Percentiles rank a stretch among this genome's conserved stretches.
phyloP scores from a whole-genome alignment of 2,888 invertebrate species.

The Eupithecia pulchellata region DNA sequence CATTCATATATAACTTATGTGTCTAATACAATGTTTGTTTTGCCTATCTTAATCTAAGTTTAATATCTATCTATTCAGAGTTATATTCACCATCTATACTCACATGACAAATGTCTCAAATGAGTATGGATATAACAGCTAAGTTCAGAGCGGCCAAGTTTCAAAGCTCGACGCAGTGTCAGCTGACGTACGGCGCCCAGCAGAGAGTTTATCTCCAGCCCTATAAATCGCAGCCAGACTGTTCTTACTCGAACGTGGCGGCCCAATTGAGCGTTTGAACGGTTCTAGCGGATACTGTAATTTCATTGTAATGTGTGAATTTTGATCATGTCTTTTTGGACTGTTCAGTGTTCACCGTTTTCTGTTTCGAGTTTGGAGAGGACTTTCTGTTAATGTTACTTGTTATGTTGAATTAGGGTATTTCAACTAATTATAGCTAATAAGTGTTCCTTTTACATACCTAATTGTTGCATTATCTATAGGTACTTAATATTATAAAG shows the following conservation, averaged over 20 bases:
- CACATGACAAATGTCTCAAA: not conserved
- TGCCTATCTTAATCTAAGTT: no score
- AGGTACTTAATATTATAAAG: no score
- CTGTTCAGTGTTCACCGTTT: not conserved
- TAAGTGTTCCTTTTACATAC: not conserved
- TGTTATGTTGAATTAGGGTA: not conserved
- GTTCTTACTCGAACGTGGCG: constrained; percentile 58
- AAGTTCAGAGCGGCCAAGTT: constrained; percentile 4
- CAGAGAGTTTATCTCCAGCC: constrained; percentile 73
- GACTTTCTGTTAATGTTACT: not conserved
- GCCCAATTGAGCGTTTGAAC: constrained; percentile 49
- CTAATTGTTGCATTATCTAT: no score
- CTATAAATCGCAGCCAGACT: constrained; percentile 72
- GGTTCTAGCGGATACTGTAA: constrained; percentile 41
- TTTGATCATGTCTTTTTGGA: constrained; percentile 1
- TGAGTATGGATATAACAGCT: not conserved
- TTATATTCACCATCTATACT: no score
- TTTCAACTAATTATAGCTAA: not conserved
- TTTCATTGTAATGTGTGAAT: constrained; percentile 17
- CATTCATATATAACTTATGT: no score
- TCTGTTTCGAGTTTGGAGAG: not conserved
- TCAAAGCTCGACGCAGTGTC: constrained; percentile 37
- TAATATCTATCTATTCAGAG: no score
- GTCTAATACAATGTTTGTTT: no score
- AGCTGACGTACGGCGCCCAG: constrained; percentile 70